Evolutionary conservation across 2,113 vertebrate species (phyloP).

Genomic region (Tyrannus savana): DNA sequence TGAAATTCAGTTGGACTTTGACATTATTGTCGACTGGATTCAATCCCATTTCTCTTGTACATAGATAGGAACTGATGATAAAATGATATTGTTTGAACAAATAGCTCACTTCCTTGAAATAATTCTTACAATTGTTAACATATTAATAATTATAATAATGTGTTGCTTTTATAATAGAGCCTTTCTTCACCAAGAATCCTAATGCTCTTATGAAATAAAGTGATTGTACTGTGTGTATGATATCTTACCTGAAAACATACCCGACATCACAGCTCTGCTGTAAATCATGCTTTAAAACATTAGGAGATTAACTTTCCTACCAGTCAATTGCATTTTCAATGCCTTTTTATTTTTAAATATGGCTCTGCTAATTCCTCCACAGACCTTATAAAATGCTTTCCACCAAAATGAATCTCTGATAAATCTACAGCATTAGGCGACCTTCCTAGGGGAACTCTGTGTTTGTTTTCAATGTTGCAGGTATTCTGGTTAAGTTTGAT

Average conservation of each 20-base stretch:
- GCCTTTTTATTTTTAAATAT: not conserved
- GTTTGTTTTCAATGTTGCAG: not conserved
- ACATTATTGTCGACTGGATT: conserved; percentile 8
- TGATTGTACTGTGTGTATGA: not conserved
- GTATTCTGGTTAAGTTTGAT: not conserved
- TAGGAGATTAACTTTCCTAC: not conserved
- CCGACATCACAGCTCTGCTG: not conserved
- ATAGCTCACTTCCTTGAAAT: conserved; percentile 46
- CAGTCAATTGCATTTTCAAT: not conserved
- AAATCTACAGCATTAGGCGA: not conserved
- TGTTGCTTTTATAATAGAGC: conserved; percentile 6
- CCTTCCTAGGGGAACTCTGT: not conserved
- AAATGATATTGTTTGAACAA: conserved; percentile 29
- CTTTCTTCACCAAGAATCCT: conserved; percentile 42
- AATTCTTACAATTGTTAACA: conserved; percentile 21
- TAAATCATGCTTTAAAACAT: not conserved
- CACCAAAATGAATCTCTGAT: not conserved
- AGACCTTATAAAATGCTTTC: not conserved
- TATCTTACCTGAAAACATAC: conserved; percentile 12
- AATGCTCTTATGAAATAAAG: not conserved
- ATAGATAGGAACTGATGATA: conserved; percentile 32
- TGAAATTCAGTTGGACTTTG: conserved; percentile 42
- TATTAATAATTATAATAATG: conserved; percentile 17
- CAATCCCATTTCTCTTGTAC: conserved; percentile 9
- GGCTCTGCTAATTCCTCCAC: not conserved